These are phyloP conservation scores for Stegodyphus dumicola DNA, from an alignment of 1,140 invertebrate species.

Conservation along the genomic window DNA sequence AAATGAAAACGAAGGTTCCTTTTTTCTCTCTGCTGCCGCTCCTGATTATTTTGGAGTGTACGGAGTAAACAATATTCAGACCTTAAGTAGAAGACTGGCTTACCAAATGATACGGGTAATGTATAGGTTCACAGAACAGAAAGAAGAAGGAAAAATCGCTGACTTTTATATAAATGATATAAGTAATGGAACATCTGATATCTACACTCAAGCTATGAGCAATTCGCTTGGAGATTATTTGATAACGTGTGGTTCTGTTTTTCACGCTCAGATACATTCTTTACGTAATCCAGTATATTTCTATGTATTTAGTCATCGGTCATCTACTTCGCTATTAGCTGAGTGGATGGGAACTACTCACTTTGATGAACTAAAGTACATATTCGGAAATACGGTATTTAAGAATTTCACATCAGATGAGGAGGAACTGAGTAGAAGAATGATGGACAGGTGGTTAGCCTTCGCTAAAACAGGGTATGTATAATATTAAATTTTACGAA, in stretches of 20 bases:
- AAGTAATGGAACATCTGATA: background rate
- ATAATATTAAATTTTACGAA: background rate
- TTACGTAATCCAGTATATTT: constrained; percentile 31
- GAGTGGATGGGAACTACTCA: constrained; percentile 66
- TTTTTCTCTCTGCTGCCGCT: constrained; percentile 10
- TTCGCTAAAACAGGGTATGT: background rate
- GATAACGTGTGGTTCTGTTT: constrained; percentile 1
- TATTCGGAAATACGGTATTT: background rate
- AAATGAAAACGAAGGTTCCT: constrained; percentile 21
- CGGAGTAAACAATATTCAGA: constrained; percentile 5
- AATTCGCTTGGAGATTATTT: background rate
- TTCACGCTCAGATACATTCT: constrained; percentile 13
- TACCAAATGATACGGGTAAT: background rate
- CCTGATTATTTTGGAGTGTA: constrained; percentile 26
- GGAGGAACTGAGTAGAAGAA: background rate
- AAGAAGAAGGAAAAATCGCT: background rate
- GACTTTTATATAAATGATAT: background rate
- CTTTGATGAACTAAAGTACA: background rate
- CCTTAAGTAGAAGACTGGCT: constrained; percentile 21
- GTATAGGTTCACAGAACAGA: constrained; percentile 10
- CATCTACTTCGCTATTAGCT: constrained; percentile 66
- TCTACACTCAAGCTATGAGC: background rate
- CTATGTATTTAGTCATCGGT: constrained; percentile 10
- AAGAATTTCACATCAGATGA: background rate
- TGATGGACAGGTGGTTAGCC: background rate